Evolutionary conservation across 2,797 vertebrate genomes (phyloP), one percentile per base, ranked within the genome.

Genomic region (Botia kubotai): DNA sequence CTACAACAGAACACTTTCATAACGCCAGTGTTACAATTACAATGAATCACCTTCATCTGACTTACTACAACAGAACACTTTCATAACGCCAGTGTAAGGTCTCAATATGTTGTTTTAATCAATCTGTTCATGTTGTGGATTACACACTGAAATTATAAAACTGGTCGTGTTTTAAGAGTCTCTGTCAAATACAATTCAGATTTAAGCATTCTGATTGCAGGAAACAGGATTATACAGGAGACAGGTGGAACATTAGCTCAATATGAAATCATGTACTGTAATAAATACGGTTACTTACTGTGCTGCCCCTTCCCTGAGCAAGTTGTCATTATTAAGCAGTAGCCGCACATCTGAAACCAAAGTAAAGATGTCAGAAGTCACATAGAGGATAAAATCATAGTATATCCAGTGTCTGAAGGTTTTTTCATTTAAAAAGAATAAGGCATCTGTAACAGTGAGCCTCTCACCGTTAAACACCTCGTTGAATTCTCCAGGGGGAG

Each of bases 401-500:
- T 26, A 26, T 26, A 26, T 26, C 36, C 6, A 39, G 36, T 39
- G 36, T 39, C 36, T 39, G 36, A 6, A 39, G 36, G 6, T 39
- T 39, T 39, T 6, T 46, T 46, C 10, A 2, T 46, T 33, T 33
- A 17, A 60, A 73, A 46, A 17, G 3, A 26, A 46, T 17, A 0
- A 48, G 3, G 43, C 23, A 26, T 26, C 23, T 26, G 23, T 26
- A 26, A 26, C 23, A 26, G 23, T 77, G 79, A 29, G 0, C 16
- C 0, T 88, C 96, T 96, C 81, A 98, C 97, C 97, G 80, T 98
- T 98, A 89, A 99, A 98, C 63, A 99, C 97, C 92, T 98, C 97
- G 85, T 97, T 98, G 89, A 98, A 99, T 87, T 99, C 97, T 85
- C 97, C 97, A 67, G 97, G 97, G 36, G 97, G 97, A 84, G 97